These are phyloP conservation scores for Plotosus lineatus DNA, from an alignment of 2,113 vertebrate genomes.

Conservation along the genomic window DNA sequence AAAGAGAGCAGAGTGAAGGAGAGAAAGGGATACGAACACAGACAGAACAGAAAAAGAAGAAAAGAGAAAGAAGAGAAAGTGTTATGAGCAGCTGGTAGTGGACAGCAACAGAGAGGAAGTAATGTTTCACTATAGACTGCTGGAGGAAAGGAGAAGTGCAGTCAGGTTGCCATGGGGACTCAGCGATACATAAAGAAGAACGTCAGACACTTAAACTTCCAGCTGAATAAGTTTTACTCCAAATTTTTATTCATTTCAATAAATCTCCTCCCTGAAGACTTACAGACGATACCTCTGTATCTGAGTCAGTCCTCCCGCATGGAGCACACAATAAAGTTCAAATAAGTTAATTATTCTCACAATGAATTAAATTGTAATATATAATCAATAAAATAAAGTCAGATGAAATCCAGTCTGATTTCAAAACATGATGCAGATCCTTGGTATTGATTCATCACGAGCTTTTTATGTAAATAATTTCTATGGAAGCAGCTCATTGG, in stretches of 20 bases:
- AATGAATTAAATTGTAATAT: background rate
- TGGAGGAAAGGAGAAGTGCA: background rate
- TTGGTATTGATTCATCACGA: background rate
- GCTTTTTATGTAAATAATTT: background rate
- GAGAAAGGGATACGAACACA: background rate
- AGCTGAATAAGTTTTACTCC: too few species aligned
- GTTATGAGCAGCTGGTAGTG: slow-evolving; percentile 2
- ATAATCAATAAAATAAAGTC: background rate
- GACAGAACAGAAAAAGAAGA: background rate
- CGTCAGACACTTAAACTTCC: background rate
- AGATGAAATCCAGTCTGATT: background rate
- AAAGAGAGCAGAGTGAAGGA: slow-evolving; percentile 28
- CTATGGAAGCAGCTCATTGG: background rate
- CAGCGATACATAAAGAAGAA: background rate
- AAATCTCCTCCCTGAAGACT: background rate
- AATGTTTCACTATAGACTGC: slow-evolving; percentile 24
- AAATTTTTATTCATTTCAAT: too few species aligned
- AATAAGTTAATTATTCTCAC: background rate
- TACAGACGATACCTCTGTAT: background rate
- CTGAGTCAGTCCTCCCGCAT: background rate
- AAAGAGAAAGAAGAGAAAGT: slow-evolving; percentile 36
- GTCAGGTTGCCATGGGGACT: background rate
- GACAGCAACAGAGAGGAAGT: slow-evolving; percentile 46
- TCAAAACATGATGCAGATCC: background rate
- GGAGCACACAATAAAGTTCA: background rate